Evolutionary conservation across 2,888 invertebrate genomes (phyloP).

Genomic region (Reticulitermes lucifugus): DNA sequence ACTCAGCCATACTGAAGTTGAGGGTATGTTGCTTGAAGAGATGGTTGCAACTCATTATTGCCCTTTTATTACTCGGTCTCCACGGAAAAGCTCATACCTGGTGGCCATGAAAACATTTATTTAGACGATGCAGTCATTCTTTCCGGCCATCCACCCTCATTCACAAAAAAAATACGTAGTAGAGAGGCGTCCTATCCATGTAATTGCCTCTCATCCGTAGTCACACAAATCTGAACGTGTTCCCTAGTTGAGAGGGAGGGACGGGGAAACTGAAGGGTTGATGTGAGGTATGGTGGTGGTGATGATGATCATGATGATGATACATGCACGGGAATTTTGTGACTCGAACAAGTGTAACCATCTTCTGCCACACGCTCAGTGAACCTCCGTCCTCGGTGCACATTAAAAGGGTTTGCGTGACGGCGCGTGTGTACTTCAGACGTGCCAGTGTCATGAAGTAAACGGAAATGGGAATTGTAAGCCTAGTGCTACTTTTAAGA

Average conservation of each 20-base stretch:
- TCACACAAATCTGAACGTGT: background rate
- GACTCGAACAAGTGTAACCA: background rate
- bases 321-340: background rate
- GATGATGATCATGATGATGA: background rate
- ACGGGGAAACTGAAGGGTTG: background rate
- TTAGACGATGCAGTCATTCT: background rate
- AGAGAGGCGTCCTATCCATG: background rate
- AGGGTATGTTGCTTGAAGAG: background rate
- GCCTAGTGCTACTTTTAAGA: no score
- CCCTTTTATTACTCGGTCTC: background rate
- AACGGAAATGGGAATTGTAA: no score
- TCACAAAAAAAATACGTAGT: background rate
- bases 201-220: background rate
- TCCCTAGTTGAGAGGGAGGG: background rate
- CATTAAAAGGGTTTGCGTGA: no score
- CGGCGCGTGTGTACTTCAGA: no score
- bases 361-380: background rate
- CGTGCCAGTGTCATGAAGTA: no score
- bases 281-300: background rate
- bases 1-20: background rate
- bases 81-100: background rate
- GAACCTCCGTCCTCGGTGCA: background rate
- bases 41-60: background rate
- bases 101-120: background rate
- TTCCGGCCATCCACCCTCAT: background rate